Conservation (phyloP, 2,888 invertebrate species). For the Rhopalosiphum nymphaeae region DNA sequence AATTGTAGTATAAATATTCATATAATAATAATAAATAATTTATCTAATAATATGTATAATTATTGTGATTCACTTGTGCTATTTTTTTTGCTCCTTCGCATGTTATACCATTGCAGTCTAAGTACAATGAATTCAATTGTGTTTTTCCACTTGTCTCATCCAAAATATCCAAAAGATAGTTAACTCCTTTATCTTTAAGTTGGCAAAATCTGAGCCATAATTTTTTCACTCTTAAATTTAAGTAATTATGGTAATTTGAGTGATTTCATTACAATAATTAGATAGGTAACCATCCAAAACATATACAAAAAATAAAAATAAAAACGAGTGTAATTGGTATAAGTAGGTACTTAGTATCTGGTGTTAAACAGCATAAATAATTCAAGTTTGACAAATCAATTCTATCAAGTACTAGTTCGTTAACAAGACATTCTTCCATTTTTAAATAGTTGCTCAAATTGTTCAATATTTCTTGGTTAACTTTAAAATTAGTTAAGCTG, state of each 20-base stretch:
- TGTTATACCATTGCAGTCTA: slow-evolving; percentile 44
- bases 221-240: slow-evolving; percentile 37
- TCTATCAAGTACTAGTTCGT: slow-evolving; percentile 21
- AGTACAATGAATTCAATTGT: slow-evolving; percentile 15
- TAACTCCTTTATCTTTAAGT: slow-evolving; percentile 30
- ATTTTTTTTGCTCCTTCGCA: slow-evolving; percentile 29
- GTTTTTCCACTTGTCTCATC: slow-evolving; percentile 5
- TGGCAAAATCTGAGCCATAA: slow-evolving; percentile 35
- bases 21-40: too few species aligned
- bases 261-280: not conserved
- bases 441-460: slow-evolving; percentile 17
- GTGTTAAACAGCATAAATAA: slow-evolving; percentile 42
- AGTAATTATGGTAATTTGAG: not conserved
- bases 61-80: slow-evolving; percentile 17
- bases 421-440: slow-evolving; percentile 27
- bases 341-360: slow-evolving; percentile 3
- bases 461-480: slow-evolving; percentile 2
- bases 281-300: not conserved
- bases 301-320: not conserved
- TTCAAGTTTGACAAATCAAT: slow-evolving; percentile 38
- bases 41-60: too few species aligned
- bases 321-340: too few species aligned
- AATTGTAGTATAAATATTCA: not conserved
- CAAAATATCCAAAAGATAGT: not conserved
- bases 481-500: slow-evolving; percentile 1